Percentiles rank a stretch among this genome's conserved stretches.
phyloP scores from a whole-genome alignment of 2,888 invertebrate genomes.

The Brenthis ino region DNA sequence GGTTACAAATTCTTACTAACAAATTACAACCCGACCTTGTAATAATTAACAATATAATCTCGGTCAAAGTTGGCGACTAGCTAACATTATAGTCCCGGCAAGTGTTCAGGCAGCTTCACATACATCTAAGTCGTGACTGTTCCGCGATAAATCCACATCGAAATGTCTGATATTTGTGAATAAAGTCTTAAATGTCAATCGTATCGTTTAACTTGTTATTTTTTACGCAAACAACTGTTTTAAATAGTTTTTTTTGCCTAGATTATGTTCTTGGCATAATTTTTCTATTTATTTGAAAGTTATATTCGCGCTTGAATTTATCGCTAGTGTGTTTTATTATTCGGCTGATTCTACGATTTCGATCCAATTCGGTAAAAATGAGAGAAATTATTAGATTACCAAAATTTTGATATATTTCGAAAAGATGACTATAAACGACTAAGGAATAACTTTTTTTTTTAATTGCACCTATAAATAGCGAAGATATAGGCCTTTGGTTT shows the following conservation, averaged over 20 bases:
- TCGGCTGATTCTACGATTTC: too few relatives aligned
- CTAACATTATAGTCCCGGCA: neutral
- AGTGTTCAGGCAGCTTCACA: slow-evolving; percentile 1
- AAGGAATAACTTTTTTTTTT: too few relatives aligned
- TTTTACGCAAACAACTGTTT: slow-evolving; percentile 1
- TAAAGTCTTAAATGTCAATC: slow-evolving; percentile 15
- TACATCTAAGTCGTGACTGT: slow-evolving; percentile 4
- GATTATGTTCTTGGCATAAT: neutral
- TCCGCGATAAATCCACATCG: slow-evolving; percentile 10
- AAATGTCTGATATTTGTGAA: slow-evolving; percentile 4
- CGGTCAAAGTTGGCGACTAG: neutral
- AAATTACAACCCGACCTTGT: too few relatives aligned
- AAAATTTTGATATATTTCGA: too few relatives aligned
- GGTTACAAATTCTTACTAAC: too few relatives aligned
- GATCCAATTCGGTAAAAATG: too few relatives aligned
- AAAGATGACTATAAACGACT: too few relatives aligned
- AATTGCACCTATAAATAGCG: too few relatives aligned
- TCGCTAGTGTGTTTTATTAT: too few relatives aligned
- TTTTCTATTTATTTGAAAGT: neutral
- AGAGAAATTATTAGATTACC: too few relatives aligned
- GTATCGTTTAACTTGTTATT: slow-evolving; percentile 6
- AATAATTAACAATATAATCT: neutral
- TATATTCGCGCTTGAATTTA: neutral
- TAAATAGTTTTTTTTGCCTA: slow-evolving; percentile 3
- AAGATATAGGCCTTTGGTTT: too few relatives aligned